A percentile compares a stretch with the other conserved stretches of the same genome.
Evolutionary conservation across 2,888 invertebrate species (phyloP).

Genomic region (Piscicola geometra): DNA sequence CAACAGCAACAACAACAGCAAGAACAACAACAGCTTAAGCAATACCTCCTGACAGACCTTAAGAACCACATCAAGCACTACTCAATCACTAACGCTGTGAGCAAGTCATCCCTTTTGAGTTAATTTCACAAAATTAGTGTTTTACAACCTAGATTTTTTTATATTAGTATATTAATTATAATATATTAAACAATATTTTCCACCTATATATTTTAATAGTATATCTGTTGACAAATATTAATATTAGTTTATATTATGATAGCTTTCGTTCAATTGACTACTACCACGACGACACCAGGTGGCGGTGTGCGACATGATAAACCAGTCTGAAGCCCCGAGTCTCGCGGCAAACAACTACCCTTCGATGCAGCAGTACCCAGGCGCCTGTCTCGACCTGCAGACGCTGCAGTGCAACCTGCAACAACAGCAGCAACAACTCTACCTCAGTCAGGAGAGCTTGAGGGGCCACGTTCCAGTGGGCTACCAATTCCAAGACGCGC

Average conservation of each 20-base stretch:
- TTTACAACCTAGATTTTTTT: too few relatives aligned
- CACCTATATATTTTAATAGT: too few relatives aligned
- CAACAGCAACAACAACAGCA: constrained; percentile 42
- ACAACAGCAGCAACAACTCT: constrained; percentile 41
- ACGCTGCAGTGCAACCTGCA: constrained; percentile 41
- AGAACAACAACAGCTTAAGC: constrained; percentile 43
- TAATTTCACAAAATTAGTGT: too few relatives aligned
- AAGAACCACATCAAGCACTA: neutral
- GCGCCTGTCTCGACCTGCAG: constrained; percentile 41
- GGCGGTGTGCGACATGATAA: neutral
- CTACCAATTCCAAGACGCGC: constrained; percentile 41
- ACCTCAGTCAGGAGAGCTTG: constrained; percentile 38
- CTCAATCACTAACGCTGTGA: too few relatives aligned
- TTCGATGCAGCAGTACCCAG: neutral
- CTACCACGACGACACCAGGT: neutral
- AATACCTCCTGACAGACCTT: constrained; percentile 19
- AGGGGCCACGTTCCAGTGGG: constrained; percentile 41
- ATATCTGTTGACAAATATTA: too few relatives aligned
- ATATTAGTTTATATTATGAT: too few relatives aligned
- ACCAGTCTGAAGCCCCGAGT: neutral
- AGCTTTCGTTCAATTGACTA: too few relatives aligned
- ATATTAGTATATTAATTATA: too few relatives aligned
- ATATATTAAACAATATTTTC: too few relatives aligned
- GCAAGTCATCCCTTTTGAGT: too few relatives aligned
- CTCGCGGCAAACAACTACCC: neutral